A percentile compares a stretch with the other conserved stretches of the same genome.
Evolutionary conservation across 2,888 invertebrate species (phyloP).

Genomic region (Salpingus planirostris): DNA sequence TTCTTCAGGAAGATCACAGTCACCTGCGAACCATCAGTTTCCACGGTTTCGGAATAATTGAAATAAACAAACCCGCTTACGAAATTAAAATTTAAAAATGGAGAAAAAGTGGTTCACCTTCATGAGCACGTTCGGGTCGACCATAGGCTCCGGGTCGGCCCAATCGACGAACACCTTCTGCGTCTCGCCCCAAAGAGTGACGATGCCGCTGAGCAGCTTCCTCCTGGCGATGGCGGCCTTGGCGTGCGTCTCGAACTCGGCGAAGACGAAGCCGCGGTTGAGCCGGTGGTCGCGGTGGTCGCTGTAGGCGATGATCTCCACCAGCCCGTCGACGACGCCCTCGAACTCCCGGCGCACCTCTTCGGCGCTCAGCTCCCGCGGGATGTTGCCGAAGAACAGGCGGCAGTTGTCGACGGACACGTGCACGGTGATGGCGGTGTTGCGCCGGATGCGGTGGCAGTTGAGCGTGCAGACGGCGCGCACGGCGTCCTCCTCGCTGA

Average conservation of each 20-base stretch:
- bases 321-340: conserved; percentile 40
- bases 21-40: no score
- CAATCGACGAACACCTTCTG: conserved; percentile 67
- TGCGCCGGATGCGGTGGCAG: conserved; percentile 55
- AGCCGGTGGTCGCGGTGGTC: conserved; percentile 47
- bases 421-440: conserved; percentile 60
- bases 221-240: conserved; percentile 47
- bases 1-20: conserved; percentile 6
- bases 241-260: conserved; percentile 68
- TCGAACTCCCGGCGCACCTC: conserved; percentile 54
- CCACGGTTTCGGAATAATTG: no score
- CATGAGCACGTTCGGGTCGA: conserved; percentile 60
- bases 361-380: conserved; percentile 48
- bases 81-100: no score
- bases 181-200: conserved; percentile 44
- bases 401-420: conserved; percentile 52
- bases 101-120: conserved; percentile 45
- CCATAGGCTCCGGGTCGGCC: conserved; percentile 70
- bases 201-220: conserved; percentile 30
- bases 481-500: conserved; percentile 49
- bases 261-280: conserved; percentile 73
- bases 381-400: conserved; percentile 29
- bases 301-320: conserved; percentile 56
- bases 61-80: no score
- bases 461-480: conserved; percentile 57